Percentiles rank a stretch among this genome's conserved stretches.
These are phyloP conservation scores for Plemyria rubiginata DNA, from an alignment of 2,888 invertebrate species.

Conservation along the genomic window DNA sequence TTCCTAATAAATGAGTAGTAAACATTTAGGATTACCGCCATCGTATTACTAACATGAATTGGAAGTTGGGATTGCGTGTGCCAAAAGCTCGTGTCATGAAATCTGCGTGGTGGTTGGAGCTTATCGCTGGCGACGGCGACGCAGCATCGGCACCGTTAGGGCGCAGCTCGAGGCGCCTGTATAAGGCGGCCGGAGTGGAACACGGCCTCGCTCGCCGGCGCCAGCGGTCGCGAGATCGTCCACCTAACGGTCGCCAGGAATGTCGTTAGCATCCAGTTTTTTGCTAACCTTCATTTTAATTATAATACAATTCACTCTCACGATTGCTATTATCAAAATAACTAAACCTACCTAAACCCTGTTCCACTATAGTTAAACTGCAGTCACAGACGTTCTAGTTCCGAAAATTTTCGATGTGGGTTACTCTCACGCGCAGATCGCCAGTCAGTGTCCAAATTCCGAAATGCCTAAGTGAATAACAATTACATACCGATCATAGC, in stretches of 20 bases:
- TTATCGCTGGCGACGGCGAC: slow-evolving; percentile 51
- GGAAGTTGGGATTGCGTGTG: slow-evolving; percentile 31
- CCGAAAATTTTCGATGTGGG: slow-evolving; percentile 46
- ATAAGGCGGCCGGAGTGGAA: slow-evolving; percentile 45
- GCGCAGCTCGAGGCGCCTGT: slow-evolving; percentile 48
- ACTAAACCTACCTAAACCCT: slow-evolving; percentile 30
- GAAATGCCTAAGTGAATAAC: slow-evolving; percentile 57
- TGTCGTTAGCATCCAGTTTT: slow-evolving; percentile 73
- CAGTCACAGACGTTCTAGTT: slow-evolving; percentile 40
- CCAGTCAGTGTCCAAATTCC: slow-evolving; percentile 54
- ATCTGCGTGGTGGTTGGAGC: slow-evolving; percentile 47
- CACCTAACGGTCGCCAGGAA: slow-evolving; percentile 78
- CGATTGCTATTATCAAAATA: slow-evolving; percentile 51
- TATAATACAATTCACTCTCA: slow-evolving; percentile 61
- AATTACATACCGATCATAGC: slow-evolving; percentile 56
- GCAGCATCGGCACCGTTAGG: slow-evolving; percentile 59
- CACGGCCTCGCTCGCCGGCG: slow-evolving; percentile 35
- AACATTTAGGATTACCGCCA: too few species aligned
- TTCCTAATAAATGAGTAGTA: too few species aligned
- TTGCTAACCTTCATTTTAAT: slow-evolving; percentile 66
- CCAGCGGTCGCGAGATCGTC: slow-evolving; percentile 58
- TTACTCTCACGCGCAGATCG: slow-evolving; percentile 55
- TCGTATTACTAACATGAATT: too few species aligned
- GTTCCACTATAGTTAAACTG: slow-evolving; percentile 37
- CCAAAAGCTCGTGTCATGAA: slow-evolving; percentile 50